Base-by-base conservation (phyloP, 30 jellyfish, hydroid and myxozoan species). In the Rhopilema esculentum region DNA sequence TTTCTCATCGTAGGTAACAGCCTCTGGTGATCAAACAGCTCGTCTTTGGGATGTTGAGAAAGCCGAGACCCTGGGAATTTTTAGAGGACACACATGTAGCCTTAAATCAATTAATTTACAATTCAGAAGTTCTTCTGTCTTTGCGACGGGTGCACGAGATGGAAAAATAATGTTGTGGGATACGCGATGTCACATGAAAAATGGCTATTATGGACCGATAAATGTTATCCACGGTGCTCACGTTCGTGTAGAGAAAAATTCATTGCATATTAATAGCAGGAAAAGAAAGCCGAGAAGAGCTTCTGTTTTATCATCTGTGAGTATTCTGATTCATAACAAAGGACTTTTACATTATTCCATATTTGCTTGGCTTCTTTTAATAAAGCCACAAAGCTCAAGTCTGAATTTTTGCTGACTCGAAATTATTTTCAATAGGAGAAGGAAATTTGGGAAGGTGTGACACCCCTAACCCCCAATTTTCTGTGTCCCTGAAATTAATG, bases 71-170 rank as follows among this genome's bases (percentile, higher is more conserved):
- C 24, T 85, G 70, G 97, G 97, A n/a, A 94, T 94, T 29, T 94
- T 94, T 66, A 86, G 98, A 6, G 98, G 98, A 49, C 98, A 94
- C 50, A 94, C 98, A 0, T 94, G 98, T 92, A 94, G 98, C 30
- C 76, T 94, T 62, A 94, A 94, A 66, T 89, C 98, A 31, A 87
- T 94, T 23, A 89, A 91, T 57, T 95, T 84, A 8, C 97, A 89
- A 50, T 88, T 91, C 21, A 66, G 68, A 57, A 89, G 97, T 48
- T 28, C 90, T 1, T 53, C 87, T 81, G 96, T 96, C 26, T 96
- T 96, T 91, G 94, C 95, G 61, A 96, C 99, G 79, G 99, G 99
- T 64, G 99, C 99, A 0, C 91, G 99, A 8, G 99, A 96, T 76
- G 99, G 99, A 6, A 96, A 96, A 61, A 88, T 91, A 18, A 96